Evolutionary conservation across 2,888 invertebrate species (phyloP).

Genomic region (Chymomyza caudatula): DNA sequence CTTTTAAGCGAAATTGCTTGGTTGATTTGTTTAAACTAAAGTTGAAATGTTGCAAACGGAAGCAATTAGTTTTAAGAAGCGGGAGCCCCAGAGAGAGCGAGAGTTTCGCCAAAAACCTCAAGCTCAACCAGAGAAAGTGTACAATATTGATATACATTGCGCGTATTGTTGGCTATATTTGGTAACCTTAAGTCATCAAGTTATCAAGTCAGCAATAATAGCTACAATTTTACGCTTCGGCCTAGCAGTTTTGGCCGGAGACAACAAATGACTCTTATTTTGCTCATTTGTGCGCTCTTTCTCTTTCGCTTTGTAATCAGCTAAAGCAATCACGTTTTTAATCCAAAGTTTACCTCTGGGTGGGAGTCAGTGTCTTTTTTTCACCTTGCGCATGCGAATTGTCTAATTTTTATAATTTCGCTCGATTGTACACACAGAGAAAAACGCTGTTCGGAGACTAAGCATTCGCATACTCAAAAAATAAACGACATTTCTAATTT

Average conservation of each 20-base stretch:
- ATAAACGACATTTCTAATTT: too few species aligned
- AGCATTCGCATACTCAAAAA: too few species aligned
- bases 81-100: neutral
- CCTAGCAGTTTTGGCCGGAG: neutral
- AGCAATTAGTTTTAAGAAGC: slow-evolving; percentile 53
- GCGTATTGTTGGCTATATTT: slow-evolving; percentile 28
- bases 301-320: neutral
- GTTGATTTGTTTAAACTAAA: slow-evolving; percentile 38
- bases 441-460: too few species aligned
- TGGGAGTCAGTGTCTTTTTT: too few species aligned
- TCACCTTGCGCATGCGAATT: too few species aligned
- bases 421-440: too few species aligned
- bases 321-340: neutral
- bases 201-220: neutral
- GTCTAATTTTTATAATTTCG: too few species aligned
- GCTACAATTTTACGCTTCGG: neutral
- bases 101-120: slow-evolving; percentile 26
- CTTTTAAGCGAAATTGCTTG: slow-evolving; percentile 31
- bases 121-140: slow-evolving; percentile 49
- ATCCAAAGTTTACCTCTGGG: neutral
- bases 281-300: neutral
- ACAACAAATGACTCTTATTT: neutral
- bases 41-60: slow-evolving; percentile 65
- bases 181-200: too few species aligned
- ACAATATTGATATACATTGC: slow-evolving; percentile 54